phyloP scores from a whole-genome alignment of 2,113 vertebrate species.

The Phaethon lepturus region DNA sequence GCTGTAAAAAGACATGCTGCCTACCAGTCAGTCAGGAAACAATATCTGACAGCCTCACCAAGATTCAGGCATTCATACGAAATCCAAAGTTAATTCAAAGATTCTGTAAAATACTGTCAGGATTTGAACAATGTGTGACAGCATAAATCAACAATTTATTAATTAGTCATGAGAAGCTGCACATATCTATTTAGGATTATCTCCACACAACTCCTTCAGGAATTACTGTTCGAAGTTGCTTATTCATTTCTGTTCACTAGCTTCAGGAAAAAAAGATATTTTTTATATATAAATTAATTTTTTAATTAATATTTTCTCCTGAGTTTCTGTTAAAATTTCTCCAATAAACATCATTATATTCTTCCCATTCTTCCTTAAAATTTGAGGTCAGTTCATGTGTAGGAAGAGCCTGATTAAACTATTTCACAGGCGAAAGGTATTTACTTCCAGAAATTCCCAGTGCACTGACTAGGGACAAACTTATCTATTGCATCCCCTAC shows the following conservation, averaged over 20 bases:
- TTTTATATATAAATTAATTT: too few relatives aligned
- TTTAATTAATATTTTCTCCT: background rate
- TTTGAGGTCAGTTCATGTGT: background rate
- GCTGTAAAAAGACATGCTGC: background rate
- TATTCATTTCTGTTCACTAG: background rate
- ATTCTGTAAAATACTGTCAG: background rate
- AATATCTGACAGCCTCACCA: background rate
- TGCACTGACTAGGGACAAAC: background rate
- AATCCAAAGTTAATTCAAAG: background rate
- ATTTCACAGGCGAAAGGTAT: background rate
- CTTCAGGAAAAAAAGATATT: background rate
- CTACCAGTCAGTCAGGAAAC: background rate
- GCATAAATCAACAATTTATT: background rate
- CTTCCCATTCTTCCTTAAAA: background rate
- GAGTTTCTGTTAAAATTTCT: background rate
- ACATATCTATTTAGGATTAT: constrained; percentile 18
- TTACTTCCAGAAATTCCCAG: constrained; percentile 1
- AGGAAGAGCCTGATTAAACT: background rate
- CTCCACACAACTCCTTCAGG: background rate
- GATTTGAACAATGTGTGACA: background rate
- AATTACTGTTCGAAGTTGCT: background rate
- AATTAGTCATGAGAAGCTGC: background rate
- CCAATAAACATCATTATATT: background rate
- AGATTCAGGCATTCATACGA: background rate
- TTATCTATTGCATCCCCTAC: background rate